Conservation (phyloP, 2,113 vertebrate species). For the Raphicerus campestris region DNA sequence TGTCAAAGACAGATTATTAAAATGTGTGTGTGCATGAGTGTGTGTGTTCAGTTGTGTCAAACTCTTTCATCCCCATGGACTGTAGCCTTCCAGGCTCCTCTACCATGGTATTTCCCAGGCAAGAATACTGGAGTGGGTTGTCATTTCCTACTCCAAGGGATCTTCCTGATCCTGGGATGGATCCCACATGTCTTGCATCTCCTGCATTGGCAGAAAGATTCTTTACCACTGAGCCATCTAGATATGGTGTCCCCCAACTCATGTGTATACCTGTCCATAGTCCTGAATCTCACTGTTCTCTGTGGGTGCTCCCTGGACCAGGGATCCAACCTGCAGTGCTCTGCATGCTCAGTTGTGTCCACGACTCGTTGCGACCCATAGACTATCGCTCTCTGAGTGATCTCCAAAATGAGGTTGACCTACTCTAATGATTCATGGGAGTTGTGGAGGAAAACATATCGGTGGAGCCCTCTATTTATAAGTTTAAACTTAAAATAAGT, state of each 20-base stretch:
- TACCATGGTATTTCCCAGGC: not conserved
- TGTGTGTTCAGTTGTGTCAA: not conserved
- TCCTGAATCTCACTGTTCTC: not conserved
- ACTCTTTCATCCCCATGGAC: not conserved
- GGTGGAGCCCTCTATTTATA: not conserved
- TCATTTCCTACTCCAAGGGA: not conserved
- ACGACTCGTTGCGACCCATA: fast-evolving
- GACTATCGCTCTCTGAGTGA: not conserved
- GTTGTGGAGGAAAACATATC: not conserved
- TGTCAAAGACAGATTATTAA: not conserved
- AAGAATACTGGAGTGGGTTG: not conserved
- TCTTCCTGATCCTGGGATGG: not conserved
- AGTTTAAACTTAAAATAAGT: not conserved
- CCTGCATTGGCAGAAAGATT: not conserved
- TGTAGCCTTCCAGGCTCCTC: not conserved
- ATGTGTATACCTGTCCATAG: not conserved
- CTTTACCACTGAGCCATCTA: not conserved
- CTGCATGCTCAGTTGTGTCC: not conserved
- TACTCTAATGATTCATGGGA: not conserved
- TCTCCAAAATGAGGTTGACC: not conserved
- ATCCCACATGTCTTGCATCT: not conserved
- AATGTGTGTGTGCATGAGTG: not conserved
- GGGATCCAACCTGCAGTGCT: not conserved
- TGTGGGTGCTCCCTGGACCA: not conserved
- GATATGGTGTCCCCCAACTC: fast-evolving